These are phyloP conservation scores for Macroglossus sobrinus DNA, from an alignment of 2,113 vertebrate species.

Conservation along the genomic window DNA sequence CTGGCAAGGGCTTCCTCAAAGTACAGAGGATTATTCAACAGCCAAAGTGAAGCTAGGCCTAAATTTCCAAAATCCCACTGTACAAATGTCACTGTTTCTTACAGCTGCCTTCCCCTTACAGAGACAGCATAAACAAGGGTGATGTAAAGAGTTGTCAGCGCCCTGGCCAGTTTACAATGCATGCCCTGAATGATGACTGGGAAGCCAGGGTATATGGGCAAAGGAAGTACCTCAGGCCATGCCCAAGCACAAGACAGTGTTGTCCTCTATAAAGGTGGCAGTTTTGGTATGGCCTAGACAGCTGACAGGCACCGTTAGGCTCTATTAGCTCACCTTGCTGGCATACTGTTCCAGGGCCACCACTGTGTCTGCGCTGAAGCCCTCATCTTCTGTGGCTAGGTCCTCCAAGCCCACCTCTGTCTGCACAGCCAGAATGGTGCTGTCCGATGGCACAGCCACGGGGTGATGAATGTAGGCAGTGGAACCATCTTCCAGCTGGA, in stretches of 20 bases:
- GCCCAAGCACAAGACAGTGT: not conserved
- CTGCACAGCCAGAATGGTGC: conserved; percentile 82
- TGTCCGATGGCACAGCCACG: conserved; percentile 67
- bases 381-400: conserved; percentile 69
- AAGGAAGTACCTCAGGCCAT: not conserved
- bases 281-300: not conserved
- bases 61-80: not conserved
- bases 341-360: conserved; percentile 79
- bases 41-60: not conserved
- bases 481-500: conserved; percentile 88
- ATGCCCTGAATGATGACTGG: accelerated
- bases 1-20: not conserved
- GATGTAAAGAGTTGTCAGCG: not conserved
- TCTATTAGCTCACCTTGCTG: conserved; percentile 77
- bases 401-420: conserved; percentile 78
- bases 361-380: conserved; percentile 77
- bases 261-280: not conserved
- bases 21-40: not conserved
- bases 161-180: not conserved
- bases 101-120: not conserved
- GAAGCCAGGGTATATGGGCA: not conserved
- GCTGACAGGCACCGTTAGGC: not conserved
- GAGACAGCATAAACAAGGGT: not conserved
- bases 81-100: not conserved
- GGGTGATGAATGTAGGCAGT: conserved; percentile 86